Conservation (phyloP, 2,797 vertebrate species). For the Astyanax mexicanus region DNA sequence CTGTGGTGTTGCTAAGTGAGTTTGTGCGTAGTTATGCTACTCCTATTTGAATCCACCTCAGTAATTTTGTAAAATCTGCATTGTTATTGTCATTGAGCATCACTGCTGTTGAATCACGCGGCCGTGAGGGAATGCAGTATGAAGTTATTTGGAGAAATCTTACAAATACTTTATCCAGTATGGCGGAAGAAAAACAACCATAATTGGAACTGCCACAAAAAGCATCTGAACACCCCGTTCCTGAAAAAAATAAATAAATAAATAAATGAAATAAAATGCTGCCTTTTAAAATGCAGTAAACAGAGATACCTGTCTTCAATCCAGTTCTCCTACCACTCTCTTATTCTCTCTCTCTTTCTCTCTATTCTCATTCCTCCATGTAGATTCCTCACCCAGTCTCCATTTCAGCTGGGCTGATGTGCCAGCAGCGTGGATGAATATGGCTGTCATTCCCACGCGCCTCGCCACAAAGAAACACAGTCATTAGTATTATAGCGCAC, state of each 20-base stretch:
- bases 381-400: slow-evolving; percentile 55
- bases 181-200: not conserved
- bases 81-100: not conserved
- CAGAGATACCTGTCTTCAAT: not conserved
- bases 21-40: no score
- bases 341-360: slow-evolving; percentile 9
- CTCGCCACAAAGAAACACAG: slow-evolving; percentile 69
- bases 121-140: no score
- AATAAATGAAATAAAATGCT: not conserved
- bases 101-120: no score
- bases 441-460: slow-evolving; percentile 71
- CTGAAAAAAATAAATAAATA: not conserved
- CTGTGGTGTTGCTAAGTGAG: no score
- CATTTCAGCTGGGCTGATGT: slow-evolving; percentile 51
- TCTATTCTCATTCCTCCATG: slow-evolving; percentile 47
- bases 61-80: not conserved
- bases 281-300: not conserved
- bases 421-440: slow-evolving; percentile 62
- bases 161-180: not conserved
- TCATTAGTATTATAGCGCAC: slow-evolving; percentile 77
- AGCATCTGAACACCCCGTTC: not conserved
- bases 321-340: not conserved
- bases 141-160: not conserved
- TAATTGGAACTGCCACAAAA: slow-evolving; percentile 7
- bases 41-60: not conserved